These are phyloP conservation scores for Cistogaster globosa DNA, from an alignment of 2,888 invertebrate species.

Conservation along the genomic window DNA sequence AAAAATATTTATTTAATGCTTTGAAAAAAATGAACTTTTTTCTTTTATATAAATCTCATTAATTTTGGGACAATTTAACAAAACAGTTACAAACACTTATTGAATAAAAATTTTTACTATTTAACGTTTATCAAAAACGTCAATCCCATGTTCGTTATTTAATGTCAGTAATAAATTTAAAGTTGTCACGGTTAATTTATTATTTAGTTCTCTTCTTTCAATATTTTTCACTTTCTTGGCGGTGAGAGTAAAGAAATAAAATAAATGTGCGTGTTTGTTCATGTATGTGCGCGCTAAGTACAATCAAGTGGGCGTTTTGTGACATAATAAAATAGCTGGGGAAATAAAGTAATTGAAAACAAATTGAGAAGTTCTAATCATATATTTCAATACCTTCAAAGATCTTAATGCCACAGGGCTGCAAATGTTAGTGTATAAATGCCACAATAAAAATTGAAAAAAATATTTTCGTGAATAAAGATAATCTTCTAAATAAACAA, in stretches of 20 bases:
- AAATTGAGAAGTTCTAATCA: slow-evolving; percentile 28
- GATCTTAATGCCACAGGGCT: slow-evolving; percentile 1
- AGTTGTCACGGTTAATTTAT: slow-evolving; percentile 27
- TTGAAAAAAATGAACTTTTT: no score
- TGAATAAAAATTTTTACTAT: background rate
- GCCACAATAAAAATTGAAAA: background rate
- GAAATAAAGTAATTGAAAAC: slow-evolving; percentile 16
- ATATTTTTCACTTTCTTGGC: background rate
- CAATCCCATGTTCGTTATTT: slow-evolving; percentile 28
- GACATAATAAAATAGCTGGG: background rate
- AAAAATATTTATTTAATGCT: no score
- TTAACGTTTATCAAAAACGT: slow-evolving; percentile 24
- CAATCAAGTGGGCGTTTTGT: slow-evolving; percentile 3
- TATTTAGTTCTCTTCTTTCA: background rate
- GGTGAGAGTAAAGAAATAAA: no score
- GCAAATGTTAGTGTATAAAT: slow-evolving; percentile 4
- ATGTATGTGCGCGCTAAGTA: background rate
- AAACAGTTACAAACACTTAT: background rate
- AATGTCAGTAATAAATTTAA: slow-evolving; percentile 56
- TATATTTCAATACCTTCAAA: slow-evolving; percentile 32
- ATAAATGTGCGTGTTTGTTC: background rate
- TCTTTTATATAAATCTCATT: background rate
- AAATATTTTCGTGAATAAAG: slow-evolving; percentile 13
- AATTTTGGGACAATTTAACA: slow-evolving; percentile 27
- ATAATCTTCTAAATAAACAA: slow-evolving; percentile 58